Percentiles rank a stretch among this genome's conserved stretches.
Conservation (phyloP, 2,888 invertebrate genomes). For the Acrobasis suavella region DNA sequence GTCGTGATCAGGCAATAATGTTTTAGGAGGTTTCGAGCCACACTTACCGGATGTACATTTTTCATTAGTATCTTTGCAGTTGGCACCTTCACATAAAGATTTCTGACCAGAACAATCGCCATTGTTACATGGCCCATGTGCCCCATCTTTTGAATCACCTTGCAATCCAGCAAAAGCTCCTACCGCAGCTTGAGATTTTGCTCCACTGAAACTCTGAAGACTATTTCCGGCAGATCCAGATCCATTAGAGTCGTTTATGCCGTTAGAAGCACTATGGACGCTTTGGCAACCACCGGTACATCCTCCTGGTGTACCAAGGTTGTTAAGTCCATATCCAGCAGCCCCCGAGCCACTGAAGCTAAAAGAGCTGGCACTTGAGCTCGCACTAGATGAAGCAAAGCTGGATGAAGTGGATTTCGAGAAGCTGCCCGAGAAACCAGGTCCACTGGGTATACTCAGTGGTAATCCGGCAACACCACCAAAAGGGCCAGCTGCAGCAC, state of each 20-base stretch:
- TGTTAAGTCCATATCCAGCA: slow-evolving; percentile 27
- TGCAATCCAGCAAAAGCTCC: slow-evolving; percentile 34
- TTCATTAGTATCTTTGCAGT: slow-evolving; percentile 38
- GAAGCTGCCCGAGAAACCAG: slow-evolving; percentile 71
- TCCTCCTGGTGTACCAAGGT: slow-evolving; percentile 22
- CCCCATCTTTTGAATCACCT: slow-evolving; percentile 27
- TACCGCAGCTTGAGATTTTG: slow-evolving; percentile 37
- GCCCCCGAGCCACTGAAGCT: slow-evolving; percentile 55
- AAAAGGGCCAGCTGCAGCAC: slow-evolving; percentile 55
- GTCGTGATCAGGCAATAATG: background rate
- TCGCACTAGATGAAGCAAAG: slow-evolving; percentile 68
- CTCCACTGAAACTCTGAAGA: slow-evolving; percentile 29
- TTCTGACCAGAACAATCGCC: slow-evolving; percentile 36
- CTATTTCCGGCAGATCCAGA: slow-evolving; percentile 22
- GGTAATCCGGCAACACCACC: slow-evolving; percentile 45
- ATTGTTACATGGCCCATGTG: slow-evolving; percentile 33
- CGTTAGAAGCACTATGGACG: slow-evolving; percentile 29
- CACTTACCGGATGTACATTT: slow-evolving; percentile 30
- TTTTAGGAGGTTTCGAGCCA: slow-evolving; percentile 16
- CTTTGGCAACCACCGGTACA: slow-evolving; percentile 37
- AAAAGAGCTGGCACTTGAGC: slow-evolving; percentile 67
- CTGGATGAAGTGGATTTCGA: slow-evolving; percentile 70
- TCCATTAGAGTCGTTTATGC: slow-evolving; percentile 21
- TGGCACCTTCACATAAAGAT: slow-evolving; percentile 46
- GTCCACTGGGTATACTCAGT: slow-evolving; percentile 48